Conservation (phyloP, 1,140 invertebrate genomes). For the Mamestra configurata region DNA sequence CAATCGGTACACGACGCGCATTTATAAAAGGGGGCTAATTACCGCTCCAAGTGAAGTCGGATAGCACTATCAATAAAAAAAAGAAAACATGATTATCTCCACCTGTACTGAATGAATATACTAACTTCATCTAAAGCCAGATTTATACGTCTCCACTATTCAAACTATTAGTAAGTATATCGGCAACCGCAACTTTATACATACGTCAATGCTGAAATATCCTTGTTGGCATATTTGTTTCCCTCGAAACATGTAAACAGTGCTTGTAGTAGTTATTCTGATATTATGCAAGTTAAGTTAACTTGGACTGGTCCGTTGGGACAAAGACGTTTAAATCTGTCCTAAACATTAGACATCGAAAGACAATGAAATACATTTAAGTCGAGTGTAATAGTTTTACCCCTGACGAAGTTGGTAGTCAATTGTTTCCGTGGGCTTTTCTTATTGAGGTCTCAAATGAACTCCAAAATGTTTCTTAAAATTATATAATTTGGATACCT, state of each 20-base stretch:
- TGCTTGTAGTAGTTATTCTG: background rate
- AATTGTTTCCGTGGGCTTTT: background rate
- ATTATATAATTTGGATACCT: too few species aligned
- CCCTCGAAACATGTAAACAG: background rate
- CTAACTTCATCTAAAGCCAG: background rate
- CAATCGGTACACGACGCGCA: constrained; percentile 3
- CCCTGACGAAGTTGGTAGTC: background rate
- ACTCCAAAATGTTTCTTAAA: too few species aligned
- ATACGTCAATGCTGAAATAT: too few species aligned
- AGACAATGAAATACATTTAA: constrained; percentile 6
- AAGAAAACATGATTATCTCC: constrained; percentile 28
- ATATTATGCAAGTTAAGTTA: too few species aligned
- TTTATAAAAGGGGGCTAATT: constrained; percentile 40
- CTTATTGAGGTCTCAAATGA: background rate
- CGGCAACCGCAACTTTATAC: background rate
- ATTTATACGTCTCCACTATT: constrained; percentile 16
- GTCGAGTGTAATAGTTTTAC: background rate
- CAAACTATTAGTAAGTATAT: background rate
- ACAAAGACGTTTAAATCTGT: constrained; percentile 8
- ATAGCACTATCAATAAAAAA: constrained; percentile 37
- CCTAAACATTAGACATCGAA: background rate
- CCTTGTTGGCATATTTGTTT: background rate
- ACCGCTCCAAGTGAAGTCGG: constrained; percentile 40
- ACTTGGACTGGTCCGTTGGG: too few species aligned
- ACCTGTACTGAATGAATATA: constrained; percentile 14